Evolutionary conservation across 1,140 invertebrate genomes (phyloP).

Genomic region (Ridgeia piscesae): DNA sequence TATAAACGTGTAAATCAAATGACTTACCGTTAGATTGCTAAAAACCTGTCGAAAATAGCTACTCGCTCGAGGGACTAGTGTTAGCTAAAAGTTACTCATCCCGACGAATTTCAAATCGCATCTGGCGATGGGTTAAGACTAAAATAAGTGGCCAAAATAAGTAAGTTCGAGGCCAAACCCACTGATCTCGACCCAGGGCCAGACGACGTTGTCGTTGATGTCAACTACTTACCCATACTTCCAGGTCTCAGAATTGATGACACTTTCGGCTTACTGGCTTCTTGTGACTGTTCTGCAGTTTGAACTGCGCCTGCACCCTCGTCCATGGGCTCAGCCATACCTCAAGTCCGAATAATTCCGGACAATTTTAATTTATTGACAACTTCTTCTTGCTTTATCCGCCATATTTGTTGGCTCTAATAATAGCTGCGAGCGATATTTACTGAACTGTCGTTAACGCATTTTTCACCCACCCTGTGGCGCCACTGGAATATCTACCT

Average conservation of each 20-base stretch:
- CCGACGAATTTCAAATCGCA: too few species aligned
- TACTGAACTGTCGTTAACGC: neutral
- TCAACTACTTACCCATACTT: constrained; percentile 11
- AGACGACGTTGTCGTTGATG: neutral
- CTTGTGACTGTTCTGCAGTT: neutral
- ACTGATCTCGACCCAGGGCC: too few species aligned
- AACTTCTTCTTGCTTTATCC: neutral
- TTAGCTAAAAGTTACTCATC: too few species aligned
- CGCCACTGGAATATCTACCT: neutral
- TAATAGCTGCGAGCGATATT: neutral
- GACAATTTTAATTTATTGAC: neutral
- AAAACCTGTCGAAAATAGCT: too few species aligned
- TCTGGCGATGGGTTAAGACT: too few species aligned
- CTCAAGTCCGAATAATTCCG: neutral
- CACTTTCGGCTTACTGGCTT: constrained; percentile 1
- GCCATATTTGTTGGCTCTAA: neutral
- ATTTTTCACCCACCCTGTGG: neutral
- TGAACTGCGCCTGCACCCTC: neutral
- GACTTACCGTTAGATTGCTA: too few species aligned
- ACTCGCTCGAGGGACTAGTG: too few species aligned
- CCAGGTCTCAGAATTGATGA: constrained; percentile 17
- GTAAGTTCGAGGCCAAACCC: too few species aligned
- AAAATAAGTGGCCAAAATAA: too few species aligned
- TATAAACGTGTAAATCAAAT: too few species aligned
- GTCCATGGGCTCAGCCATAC: constrained; percentile 17